Evolutionary conservation across 2,888 invertebrate species (phyloP).

Genomic region (Tupiocoris notatus): DNA sequence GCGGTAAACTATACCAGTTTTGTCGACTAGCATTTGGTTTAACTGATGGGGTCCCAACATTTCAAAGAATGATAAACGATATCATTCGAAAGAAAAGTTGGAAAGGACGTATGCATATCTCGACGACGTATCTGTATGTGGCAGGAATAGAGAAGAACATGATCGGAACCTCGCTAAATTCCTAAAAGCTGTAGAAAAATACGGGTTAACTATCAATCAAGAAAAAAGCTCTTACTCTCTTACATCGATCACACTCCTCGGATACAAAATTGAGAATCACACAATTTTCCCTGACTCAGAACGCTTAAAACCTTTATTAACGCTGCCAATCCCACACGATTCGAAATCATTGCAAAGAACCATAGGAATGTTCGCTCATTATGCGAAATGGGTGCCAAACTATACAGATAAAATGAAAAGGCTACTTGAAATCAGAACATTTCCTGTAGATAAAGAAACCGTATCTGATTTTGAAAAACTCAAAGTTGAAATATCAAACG

Average conservation of each 20-base stretch:
- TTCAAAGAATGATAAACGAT: no score
- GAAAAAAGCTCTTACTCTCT: constrained; percentile 29
- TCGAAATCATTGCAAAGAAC: not conserved
- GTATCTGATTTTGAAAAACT: constrained; percentile 4
- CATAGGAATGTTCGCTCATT: constrained; percentile 12
- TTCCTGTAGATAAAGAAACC: not conserved
- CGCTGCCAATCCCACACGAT: not conserved
- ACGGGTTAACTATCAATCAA: constrained; percentile 36
- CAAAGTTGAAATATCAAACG: not conserved
- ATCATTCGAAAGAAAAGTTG: constrained; percentile 1
- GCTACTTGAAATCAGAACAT: not conserved
- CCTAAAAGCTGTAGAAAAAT: constrained; percentile 16
- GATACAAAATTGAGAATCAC: no score
- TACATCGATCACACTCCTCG: not conserved
- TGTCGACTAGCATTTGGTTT: constrained; percentile 45
- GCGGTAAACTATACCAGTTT: no score
- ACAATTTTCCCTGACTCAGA: constrained; percentile 11
- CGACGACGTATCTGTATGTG: constrained; percentile 45
- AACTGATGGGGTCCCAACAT: no score
- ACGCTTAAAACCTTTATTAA: not conserved
- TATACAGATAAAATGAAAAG: constrained; percentile 14
- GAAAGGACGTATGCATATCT: constrained; percentile 2
- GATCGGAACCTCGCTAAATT: no score
- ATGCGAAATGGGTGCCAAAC: constrained; percentile 10
- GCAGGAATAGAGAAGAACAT: constrained; percentile 39